Base-by-base conservation (phyloP, 2,888 invertebrate genomes). In the Drosophila falleni region DNA sequence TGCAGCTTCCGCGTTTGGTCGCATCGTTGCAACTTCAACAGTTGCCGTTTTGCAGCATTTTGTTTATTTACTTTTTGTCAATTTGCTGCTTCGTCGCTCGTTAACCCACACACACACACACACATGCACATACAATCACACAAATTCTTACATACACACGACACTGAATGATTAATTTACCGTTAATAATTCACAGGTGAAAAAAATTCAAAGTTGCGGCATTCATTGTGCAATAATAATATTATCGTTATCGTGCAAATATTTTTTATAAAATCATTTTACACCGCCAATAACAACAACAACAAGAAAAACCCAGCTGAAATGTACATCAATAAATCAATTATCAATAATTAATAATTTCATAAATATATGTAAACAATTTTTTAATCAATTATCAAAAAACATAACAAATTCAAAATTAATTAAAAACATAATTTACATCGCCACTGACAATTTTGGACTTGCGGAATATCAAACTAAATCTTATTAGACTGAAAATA, bases 171-270 rank as follows among this genome's bases (percentile, higher is more conserved):
- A 80, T 83, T 89, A 87, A 89, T 87, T 87, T 81, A 84, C 84
- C 87, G 84, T 84, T 89, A 89, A 69, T 84, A 87, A 78, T 84
- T 87, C 55, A 64, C 87, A 84, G 84, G 84, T 84, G 81, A 81
- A 87, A 68, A 72, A 72, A 44, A 60, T 51, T 60, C 66, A 71
- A 72, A 54, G 37, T 54, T 51, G 53, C 81, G 85, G 68, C 63
- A 69, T 74, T 55, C 61, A 72, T 80, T 74, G 81, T 83, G 83
- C 89, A 83, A 83, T 83, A 86, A 65, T 61, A 74, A 42, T 61
- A 56, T 66, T 31, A 58, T 59, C 67, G 58, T 59, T 68, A 59
- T 54, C 64, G 42, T 72, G 82, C 69, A 71, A 86, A 78, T 81
- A 70, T 78, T 78, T 74, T 81, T 78, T 71, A 67, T 62, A 70